Evolutionary conservation across 1,140 invertebrate genomes (phyloP).

Genomic region (Cylas formicarius): DNA sequence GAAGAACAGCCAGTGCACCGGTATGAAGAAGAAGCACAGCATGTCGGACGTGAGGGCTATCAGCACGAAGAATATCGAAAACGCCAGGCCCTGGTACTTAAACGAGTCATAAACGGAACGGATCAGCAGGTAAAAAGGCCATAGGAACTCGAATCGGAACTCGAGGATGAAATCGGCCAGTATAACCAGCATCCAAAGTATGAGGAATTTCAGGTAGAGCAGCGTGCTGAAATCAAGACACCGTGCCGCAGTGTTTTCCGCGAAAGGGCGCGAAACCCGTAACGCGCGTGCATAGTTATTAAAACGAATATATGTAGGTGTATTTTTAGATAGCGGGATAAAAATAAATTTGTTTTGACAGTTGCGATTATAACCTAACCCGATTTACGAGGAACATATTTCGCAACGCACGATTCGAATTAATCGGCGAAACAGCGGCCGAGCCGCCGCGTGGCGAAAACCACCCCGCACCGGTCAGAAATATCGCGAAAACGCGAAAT

Average conservation of each 20-base stretch:
- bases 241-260: too few species aligned
- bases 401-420: too few species aligned
- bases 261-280: not conserved
- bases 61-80: slow-evolving; percentile 97
- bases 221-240: slow-evolving; percentile 76
- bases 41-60: slow-evolving; percentile 97
- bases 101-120: slow-evolving; percentile 96
- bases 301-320: slow-evolving; percentile 3
- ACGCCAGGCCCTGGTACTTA: slow-evolving; percentile 98
- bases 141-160: slow-evolving; percentile 98
- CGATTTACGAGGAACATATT: too few species aligned
- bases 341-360: slow-evolving; percentile 36
- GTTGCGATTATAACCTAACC: slow-evolving; percentile 30
- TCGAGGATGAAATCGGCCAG: slow-evolving; percentile 95
- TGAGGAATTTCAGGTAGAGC: slow-evolving; percentile 90
- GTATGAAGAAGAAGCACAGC: slow-evolving; percentile 99
- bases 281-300: not conserved
- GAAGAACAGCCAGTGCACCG: slow-evolving; percentile 96
- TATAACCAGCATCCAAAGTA: slow-evolving; percentile 93
- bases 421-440: not conserved
- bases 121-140: slow-evolving; percentile 96
- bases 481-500: slow-evolving; percentile 16
- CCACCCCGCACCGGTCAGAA: not conserved
- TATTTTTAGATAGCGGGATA: slow-evolving; percentile 23
- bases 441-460: not conserved